These are phyloP conservation scores for Sialia sialis DNA, from an alignment of 2,113 vertebrate genomes.

Conservation along the genomic window DNA sequence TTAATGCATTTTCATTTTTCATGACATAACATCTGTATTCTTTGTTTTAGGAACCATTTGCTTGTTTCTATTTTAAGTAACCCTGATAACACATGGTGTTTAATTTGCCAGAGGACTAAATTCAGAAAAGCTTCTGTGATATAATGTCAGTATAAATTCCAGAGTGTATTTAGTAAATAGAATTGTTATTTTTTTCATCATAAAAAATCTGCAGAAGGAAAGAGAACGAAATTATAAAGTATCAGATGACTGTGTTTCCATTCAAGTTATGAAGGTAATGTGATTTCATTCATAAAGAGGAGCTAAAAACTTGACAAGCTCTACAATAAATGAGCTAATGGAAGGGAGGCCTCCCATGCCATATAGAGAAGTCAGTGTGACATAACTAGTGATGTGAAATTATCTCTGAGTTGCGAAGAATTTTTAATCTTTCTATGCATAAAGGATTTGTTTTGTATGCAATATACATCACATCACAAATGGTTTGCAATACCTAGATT, in stretches of 20 bases:
- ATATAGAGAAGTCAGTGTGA: not conserved
- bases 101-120: not conserved
- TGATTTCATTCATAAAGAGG: not conserved
- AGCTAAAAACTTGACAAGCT: not conserved
- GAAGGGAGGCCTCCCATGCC: accelerated
- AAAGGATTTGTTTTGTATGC: not conserved
- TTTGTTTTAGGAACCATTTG: not conserved
- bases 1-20: not conserved
- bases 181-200: not conserved
- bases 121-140: not conserved
- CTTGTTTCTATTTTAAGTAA: not conserved
- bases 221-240: not conserved
- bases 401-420: not conserved
- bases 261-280: not conserved
- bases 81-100: not conserved
- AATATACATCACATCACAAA: not conserved
- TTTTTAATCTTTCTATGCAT: not conserved
- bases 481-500: not conserved
- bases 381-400: not conserved
- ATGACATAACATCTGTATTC: not conserved
- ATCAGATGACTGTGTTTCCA: not conserved
- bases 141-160: not conserved
- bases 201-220: not conserved
- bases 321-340: not conserved
- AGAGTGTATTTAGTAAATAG: not conserved